Base-by-base conservation (phyloP, 2,113 vertebrate genomes). In the Psilopogon haemacephalus region DNA sequence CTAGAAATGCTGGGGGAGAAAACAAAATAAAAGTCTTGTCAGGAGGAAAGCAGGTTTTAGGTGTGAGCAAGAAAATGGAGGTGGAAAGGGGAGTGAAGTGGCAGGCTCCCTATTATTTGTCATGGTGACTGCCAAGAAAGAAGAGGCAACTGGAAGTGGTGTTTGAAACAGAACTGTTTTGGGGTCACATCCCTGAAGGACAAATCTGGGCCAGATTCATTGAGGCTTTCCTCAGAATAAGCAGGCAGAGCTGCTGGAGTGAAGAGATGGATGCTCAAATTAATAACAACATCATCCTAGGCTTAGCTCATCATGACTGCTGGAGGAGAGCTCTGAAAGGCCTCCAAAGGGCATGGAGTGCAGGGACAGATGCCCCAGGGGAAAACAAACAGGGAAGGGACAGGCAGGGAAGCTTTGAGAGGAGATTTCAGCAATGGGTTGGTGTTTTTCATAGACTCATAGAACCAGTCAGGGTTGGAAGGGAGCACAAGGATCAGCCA, bases 11-110 rank as follows among this genome's bases (percentile, higher is more conserved):
- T 88, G 73, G 24, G 27, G 48, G 24, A 50, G 48, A 12, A 7
- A 26, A 50, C n/a, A 56, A 38, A 75, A n/a, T n/a, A 26, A 73
- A 78, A 91, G 11, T 59, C 79, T 80, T 91, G 71, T 74, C 80
- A 95, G 23, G 64, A 84, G 91, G 83, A 52, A 3, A 20, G 90
- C 69, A 55, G 91, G 80, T 85, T 95, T 88, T 95, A 83, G 72
- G 72, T 88, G 52, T 52, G 60, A 85, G 71, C 73, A 80, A 91
- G 82, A 88, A 83, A 52, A 86, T 86, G 72, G 83, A 95, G 68
- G 52, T 93, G 60, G 64, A 85, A 88, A 79, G 69, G 59, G 23
- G 75, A 93, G 48, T 52, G 73, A 89, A 80, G 83, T 71, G 52
- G 42, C 60, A 94, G 75, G 75, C 85, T 85, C 54, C 85, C 67